Base-by-base conservation (phyloP, 2,113 vertebrate genomes). In the Pao palembangensis region DNA sequence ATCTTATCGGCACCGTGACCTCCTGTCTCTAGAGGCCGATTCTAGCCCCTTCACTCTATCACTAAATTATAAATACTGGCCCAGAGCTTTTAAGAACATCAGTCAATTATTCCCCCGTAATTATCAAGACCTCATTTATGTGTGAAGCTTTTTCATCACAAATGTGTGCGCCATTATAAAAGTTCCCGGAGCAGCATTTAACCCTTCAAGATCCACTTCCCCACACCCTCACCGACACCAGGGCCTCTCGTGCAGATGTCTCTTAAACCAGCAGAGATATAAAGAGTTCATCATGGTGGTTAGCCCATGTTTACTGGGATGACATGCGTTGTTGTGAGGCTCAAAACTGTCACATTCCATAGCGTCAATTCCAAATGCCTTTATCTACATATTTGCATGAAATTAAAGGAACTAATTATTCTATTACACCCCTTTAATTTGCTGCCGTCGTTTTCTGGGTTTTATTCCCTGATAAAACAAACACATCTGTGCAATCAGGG, bases 71-170 rank as follows among this genome's bases (percentile, higher is more conserved):
- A 69, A 87, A 85, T 84, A 83, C 78, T 84, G 69, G 65, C 64
- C 67, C 44, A 55, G 58, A 68, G 78, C 73, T 72, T 75, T 79
- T 81, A 73, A 75, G 67, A 78, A 78, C 55, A 64, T 25, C 54
- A 83, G 64, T 48, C 82, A 84, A 84, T 85, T 85, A 87, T 78
- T 75, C 14, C 58, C 55, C 70, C 28, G 76, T 85, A 81, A 84
- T 84, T 82, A 69, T 69, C 42, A 66, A 78, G 58, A 59, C 55
- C 71, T 79, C 31, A 70, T 76, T 81, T 77, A 49, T 55, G 16
- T 38, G 55, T 55, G 31, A 58, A 12, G 11, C 47, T 75, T 71
- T 73, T 73, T 60, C 67, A 73, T 78, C 58, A 61, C 53, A 70
- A 51, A 64, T 71, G 64, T 42, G 13, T 59, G 70, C 55, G 64